These are phyloP conservation scores for Epinephelus coioides DNA, from an alignment of 2,797 vertebrate species.

Conservation along the genomic window DNA sequence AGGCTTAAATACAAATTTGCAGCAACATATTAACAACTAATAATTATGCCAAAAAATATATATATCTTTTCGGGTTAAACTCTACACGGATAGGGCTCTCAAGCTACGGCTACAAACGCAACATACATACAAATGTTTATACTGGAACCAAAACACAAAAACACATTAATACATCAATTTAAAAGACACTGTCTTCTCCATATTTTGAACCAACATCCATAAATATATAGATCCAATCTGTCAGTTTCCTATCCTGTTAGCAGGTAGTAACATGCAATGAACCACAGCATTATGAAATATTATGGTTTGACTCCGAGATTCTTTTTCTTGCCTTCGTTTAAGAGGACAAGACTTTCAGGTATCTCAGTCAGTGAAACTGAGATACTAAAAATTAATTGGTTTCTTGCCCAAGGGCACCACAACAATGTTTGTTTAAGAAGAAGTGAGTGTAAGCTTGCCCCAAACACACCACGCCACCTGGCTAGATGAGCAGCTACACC, in stretches of 20 bases:
- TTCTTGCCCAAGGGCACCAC: background rate
- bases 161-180: background rate
- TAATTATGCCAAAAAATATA: background rate
- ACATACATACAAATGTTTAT: background rate
- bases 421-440: background rate
- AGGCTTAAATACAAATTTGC: slow-evolving; percentile 16
- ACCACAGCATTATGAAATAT: background rate
- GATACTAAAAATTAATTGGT: background rate
- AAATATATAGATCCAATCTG: background rate
- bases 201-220: background rate
- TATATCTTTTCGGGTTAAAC: background rate
- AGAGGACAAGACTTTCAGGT: background rate
- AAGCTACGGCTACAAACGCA: background rate
- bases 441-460: background rate
- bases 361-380: background rate
- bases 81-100: background rate
- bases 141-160: background rate
- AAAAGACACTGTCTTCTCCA: too few species aligned
- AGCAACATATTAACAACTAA: background rate
- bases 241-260: background rate
- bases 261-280: background rate
- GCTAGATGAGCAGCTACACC: background rate
- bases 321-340: background rate
- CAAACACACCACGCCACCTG: slow-evolving; percentile 2
- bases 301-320: background rate